A percentile compares a stretch with the other conserved stretches of the same genome.
These are phyloP conservation scores for Holothuria glaberrima DNA, from an alignment of 35 echinoderm and acorn worm genomes.

Conservation along the genomic window DNA sequence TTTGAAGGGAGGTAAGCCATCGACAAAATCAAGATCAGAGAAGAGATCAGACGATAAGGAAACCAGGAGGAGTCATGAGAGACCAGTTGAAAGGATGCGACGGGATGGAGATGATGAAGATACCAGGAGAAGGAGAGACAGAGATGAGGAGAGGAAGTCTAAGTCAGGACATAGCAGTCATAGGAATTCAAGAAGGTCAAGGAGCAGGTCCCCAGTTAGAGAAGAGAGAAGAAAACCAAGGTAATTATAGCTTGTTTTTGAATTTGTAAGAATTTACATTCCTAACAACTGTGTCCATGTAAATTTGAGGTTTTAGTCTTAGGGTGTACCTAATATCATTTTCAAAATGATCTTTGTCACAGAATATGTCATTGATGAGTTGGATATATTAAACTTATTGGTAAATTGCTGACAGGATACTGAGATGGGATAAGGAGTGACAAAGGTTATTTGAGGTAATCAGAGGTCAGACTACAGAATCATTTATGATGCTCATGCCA, in stretches of 20 bases:
- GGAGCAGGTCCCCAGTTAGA: conserved; percentile 64
- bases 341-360: too few relatives aligned
- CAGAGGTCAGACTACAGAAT: too few relatives aligned
- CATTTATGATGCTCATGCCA: too few relatives aligned
- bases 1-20: conserved; percentile 7
- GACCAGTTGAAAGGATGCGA: background rate
- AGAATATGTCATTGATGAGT: too few relatives aligned
- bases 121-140: background rate
- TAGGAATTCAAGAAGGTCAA: conserved; percentile 48
- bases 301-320: too few relatives aligned
- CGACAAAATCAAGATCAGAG: background rate
- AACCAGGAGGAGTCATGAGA: background rate
- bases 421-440: too few relatives aligned
- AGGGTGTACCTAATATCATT: too few relatives aligned
- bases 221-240: conserved; percentile 33
- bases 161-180: conserved; percentile 19
- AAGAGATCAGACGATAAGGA: background rate
- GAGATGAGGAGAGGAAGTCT: conserved; percentile 1
- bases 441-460: too few relatives aligned
- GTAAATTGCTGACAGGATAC: too few relatives aligned
- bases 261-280: too few relatives aligned
- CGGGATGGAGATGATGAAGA: background rate
- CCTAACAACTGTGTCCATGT: too few relatives aligned
- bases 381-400: too few relatives aligned
- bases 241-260: background rate